Evolutionary conservation across 1,140 invertebrate species (phyloP), one percentile per base, ranked within the genome.

Genomic region (Panagrolaimus sp.): DNA sequence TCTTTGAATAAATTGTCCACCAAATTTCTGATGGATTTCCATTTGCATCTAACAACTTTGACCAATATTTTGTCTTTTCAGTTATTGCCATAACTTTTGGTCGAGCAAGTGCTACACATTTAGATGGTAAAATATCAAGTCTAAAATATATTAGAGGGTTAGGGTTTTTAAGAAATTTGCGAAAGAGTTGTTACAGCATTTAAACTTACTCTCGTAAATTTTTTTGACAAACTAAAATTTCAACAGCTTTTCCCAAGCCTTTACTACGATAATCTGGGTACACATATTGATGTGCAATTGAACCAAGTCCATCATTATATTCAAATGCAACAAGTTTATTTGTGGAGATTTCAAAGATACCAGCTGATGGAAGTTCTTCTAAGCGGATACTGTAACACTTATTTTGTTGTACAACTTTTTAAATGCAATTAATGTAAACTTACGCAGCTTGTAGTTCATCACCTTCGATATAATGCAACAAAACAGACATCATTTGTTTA

Each of bases 281-380:
- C 11, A 57, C 51, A 23, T 57, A 57, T 16, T 57, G 51, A 57
- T 57, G 51, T 1, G 51, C 51, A 23, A 57, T 57, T 27, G 27
- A 20, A 11, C 51, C 51, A 23, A 57, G 11, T 8, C 51, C 51
- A 27, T 57, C 51, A 25, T 57, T 57, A 20, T 57, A 57, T 27
- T 57, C 51, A 27, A 57, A 57, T 11, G 51, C 51, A 27, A 57
- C 51, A 1, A 57, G n/a, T 57, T 57, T 57, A 57, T 57, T 27
- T 11, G 51, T 57, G 11, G 51, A 11, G 4, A 27, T 27, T n/a
- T 57, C 51, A 27, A 57, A 57, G 8, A 57, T 57, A 3, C 51
- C 51, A 5, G 27, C n/a, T 11, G 20, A 25, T 57, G 51, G 51
- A n/a, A 57, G 51, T 57, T 57, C 20, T 4, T 20, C 14, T 11